Base-by-base conservation (phyloP, 2,888 invertebrate species). In the Orthosia gothica region DNA sequence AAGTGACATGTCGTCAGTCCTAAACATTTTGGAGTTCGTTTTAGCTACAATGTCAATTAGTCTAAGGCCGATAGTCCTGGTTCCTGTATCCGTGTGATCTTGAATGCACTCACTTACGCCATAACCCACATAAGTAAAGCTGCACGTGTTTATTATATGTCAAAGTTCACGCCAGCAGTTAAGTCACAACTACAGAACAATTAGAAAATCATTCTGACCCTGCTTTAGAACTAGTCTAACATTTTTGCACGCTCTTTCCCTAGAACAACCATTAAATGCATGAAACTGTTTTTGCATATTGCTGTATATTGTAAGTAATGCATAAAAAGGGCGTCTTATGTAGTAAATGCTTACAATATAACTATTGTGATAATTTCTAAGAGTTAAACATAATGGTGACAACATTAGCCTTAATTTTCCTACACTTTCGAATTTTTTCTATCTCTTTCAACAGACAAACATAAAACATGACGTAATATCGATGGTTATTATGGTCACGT, bases 211-310 rank as follows among this genome's bases (percentile, higher is more conserved):
- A 32, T 7, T 52, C 26, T 52, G 50, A 61, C 54, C 55, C 77
- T 64, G 13, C 0, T 50, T 50, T 26, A 63, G 9, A 80, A 77
- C 59, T 18, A 64, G 68, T 72, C 12, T 57, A 45, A 62, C 15
- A 49, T 71, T 82, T 71, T 13, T 77, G 57, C 59, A 71, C 57
- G 67, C 59, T 77, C 67, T 75, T 82, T 55, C 40, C 26, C 13
- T 23, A 40, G 45, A 76, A 52, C 54, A 20, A 3, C 45, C 18
- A 45, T 49, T 76, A 68, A 7, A 26, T 32, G 52, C 75, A 74
- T 50, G 63, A 18, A 58, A 64, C 18, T 20, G 23, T 23, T 40
- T 18, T n/a, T 52, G 15, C 20, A 57, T 40, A 45, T 57, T 18
- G 23, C 18, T 66, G 16, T 40, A 40, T 32, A 3, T 66, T 54